Conservation (phyloP, 2,113 vertebrate species). For the Equus quagga region DNA sequence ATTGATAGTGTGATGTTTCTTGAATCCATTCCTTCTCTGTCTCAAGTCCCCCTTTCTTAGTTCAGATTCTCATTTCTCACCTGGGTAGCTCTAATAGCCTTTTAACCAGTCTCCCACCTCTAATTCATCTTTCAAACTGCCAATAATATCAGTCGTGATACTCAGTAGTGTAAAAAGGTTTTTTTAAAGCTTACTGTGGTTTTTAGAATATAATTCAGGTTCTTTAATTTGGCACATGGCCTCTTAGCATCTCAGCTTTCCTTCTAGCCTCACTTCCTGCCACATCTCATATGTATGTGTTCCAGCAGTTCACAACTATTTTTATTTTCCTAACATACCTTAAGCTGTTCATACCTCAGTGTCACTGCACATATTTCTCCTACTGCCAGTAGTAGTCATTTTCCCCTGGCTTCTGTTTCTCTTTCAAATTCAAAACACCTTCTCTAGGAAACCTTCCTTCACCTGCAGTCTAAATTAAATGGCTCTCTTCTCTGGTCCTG, state of each 20-base stretch:
- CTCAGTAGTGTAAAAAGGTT: neutral
- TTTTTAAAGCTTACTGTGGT: neutral
- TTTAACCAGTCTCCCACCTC: neutral
- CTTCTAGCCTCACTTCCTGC: neutral
- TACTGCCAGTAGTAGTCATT: neutral
- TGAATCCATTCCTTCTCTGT: neutral
- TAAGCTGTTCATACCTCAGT: neutral
- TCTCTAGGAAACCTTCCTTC: neutral
- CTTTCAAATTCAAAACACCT: neutral
- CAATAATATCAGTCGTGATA: neutral
- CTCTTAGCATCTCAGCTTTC: neutral
- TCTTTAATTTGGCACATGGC: neutral
- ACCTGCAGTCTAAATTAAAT: neutral
- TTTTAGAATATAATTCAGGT: neutral
- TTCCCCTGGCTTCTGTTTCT: neutral
- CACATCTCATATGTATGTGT: neutral
- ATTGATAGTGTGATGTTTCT: neutral
- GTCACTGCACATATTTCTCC: neutral
- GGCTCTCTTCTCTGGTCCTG: neutral
- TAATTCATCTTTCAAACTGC: slow-evolving; percentile 1
- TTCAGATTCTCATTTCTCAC: slow-evolving; percentile 21
- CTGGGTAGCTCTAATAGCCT: neutral
- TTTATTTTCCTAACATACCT: neutral
- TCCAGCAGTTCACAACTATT: neutral
- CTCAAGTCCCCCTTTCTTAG: neutral